A percentile compares a stretch with the other conserved stretches of the same genome.
These are phyloP conservation scores for Mormyrus iriodes DNA, from an alignment of 2,113 vertebrate species.

Conservation along the genomic window DNA sequence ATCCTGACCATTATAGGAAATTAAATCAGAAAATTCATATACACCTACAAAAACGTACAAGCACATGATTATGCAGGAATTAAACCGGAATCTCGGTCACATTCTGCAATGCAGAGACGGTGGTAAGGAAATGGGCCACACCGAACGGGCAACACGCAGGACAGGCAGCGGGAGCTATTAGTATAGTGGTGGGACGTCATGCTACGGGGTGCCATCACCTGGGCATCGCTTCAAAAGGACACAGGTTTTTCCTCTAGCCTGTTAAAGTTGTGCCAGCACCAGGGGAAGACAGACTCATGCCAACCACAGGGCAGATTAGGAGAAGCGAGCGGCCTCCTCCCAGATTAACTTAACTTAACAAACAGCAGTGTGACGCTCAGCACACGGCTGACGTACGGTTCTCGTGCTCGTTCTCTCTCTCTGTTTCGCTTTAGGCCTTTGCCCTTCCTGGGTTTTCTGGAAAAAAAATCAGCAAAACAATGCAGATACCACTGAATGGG, in stretches of 20 bases:
- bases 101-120: constrained; percentile 42
- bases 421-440: constrained; percentile 98
- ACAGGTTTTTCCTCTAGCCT: not conserved
- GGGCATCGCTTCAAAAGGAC: not conserved
- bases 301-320: constrained; percentile 44
- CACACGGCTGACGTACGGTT: constrained; percentile 87
- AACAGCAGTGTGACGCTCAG: constrained; percentile 63
- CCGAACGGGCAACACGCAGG: constrained; percentile 43
- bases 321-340: constrained; percentile 61
- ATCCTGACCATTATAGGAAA: not conserved
- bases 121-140: constrained; percentile 9
- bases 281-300: constrained; percentile 9
- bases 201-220: constrained; percentile 25
- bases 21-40: constrained; percentile 39
- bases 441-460: constrained; percentile 91
- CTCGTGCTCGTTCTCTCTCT: constrained; percentile 83
- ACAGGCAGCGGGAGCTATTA: constrained; percentile 42
- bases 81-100: constrained; percentile 38
- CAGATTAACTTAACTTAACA: constrained; percentile 62
- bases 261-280: not conserved
- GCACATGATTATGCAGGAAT: not conserved
- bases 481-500: constrained; percentile 38
- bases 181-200: constrained; percentile 45
- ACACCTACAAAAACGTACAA: constrained; percentile 16
- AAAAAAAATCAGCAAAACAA: constrained; percentile 60